A percentile compares a stretch with the other conserved stretches of the same genome.
These are phyloP conservation scores for Eulithis prunata DNA, from an alignment of 2,888 invertebrate genomes.

Conservation along the genomic window DNA sequence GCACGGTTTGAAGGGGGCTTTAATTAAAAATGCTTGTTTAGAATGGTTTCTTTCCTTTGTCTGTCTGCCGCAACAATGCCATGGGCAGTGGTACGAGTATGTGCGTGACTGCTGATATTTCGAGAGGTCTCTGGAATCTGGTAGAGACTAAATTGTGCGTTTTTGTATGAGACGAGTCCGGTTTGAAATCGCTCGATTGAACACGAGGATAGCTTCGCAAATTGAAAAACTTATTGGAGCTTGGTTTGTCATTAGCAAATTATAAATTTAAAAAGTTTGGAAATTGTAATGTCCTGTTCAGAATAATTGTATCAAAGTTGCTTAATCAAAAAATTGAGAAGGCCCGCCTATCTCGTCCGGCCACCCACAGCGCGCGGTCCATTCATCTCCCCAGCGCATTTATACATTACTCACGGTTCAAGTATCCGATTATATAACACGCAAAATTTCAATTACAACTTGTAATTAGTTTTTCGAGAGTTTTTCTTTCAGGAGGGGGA, in stretches of 20 bases:
- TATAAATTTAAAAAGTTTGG: constrained; percentile 47
- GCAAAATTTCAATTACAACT: constrained; percentile 86
- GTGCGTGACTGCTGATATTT: constrained; percentile 15
- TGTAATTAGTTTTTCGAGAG: constrained; percentile 86
- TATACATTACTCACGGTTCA: constrained; percentile 84
- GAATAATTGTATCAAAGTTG: constrained; percentile 70
- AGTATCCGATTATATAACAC: constrained; percentile 86
- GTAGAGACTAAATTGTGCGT: constrained; percentile 15
- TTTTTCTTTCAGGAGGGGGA: constrained; percentile 83
- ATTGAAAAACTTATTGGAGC: constrained; percentile 40
- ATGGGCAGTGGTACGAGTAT: constrained; percentile 10
- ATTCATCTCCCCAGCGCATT: constrained; percentile 81
- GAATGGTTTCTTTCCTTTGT: constrained; percentile 58
- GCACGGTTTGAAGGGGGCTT: constrained; percentile 73
- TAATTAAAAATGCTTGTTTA: constrained; percentile 80
- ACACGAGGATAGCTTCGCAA: constrained; percentile 35
- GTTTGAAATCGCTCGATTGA: constrained; percentile 22
- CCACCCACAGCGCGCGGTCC: constrained; percentile 64
- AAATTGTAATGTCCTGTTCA: constrained; percentile 58
- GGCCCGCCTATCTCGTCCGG: constrained; percentile 62
- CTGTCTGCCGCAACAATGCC: constrained; percentile 27
- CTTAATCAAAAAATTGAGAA: constrained; percentile 70
- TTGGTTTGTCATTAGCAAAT: constrained; percentile 46
- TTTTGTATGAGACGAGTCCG: background rate
- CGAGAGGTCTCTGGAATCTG: constrained; percentile 4